A percentile compares a stretch with the other conserved stretches of the same genome.
Conservation (phyloP, 2,888 invertebrate genomes). For the Sycophila texana region DNA sequence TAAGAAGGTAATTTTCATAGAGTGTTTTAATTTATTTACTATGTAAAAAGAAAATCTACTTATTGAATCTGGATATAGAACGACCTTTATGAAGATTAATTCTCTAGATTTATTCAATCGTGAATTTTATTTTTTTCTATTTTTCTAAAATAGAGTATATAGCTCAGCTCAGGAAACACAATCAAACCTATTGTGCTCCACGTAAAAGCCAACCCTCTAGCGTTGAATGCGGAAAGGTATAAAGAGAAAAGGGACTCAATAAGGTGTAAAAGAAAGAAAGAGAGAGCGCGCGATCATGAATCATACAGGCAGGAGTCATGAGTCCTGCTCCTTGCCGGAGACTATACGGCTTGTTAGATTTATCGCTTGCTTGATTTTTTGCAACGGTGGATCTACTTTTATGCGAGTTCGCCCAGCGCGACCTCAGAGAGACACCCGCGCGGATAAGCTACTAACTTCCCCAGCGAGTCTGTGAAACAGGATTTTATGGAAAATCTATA, state of each 20-base stretch:
- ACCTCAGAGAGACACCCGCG: slow-evolving; percentile 29
- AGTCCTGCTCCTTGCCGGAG: slow-evolving; percentile 58
- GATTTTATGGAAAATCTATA: slow-evolving; percentile 11
- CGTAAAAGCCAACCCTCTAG: background rate
- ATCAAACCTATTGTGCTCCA: slow-evolving; percentile 11
- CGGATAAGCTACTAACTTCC: slow-evolving; percentile 24
- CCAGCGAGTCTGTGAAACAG: background rate
- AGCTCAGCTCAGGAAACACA: background rate
- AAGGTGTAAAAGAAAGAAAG: slow-evolving; percentile 8
- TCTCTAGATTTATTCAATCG: too few relatives aligned
- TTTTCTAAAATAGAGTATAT: background rate
- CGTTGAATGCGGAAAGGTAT: slow-evolving; percentile 14
- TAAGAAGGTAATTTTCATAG: too few relatives aligned
- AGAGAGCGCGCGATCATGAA: slow-evolving; percentile 66
- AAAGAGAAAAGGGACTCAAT: slow-evolving; percentile 22
- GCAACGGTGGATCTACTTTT: slow-evolving; percentile 68
- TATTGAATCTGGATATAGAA: background rate
- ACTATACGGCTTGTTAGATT: slow-evolving; percentile 66
- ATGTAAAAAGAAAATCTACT: too few relatives aligned
- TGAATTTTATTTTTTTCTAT: too few relatives aligned
- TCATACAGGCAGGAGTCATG: slow-evolving; percentile 65
- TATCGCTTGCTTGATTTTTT: slow-evolving; percentile 63
- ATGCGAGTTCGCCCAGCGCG: slow-evolving; percentile 54
- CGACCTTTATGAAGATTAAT: background rate
- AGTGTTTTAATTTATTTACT: too few relatives aligned